These are phyloP conservation scores for Esox lucius DNA, from an alignment of 2,797 vertebrate genomes.

Conservation along the genomic window DNA sequence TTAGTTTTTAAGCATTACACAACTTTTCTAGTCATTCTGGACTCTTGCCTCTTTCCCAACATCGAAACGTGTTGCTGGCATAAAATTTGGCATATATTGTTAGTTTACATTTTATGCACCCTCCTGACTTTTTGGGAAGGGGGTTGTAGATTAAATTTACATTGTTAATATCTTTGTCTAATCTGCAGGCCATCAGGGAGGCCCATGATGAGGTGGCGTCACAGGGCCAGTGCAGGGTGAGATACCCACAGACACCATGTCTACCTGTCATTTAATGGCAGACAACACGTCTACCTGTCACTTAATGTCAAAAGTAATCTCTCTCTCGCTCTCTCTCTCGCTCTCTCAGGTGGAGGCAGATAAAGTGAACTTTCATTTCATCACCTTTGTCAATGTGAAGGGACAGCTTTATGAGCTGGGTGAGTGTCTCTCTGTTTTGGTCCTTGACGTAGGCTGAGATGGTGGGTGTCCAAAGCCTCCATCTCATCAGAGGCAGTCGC, in stretches of 20 bases:
- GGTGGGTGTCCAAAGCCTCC: conserved; percentile 6
- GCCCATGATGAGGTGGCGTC: conserved; percentile 88
- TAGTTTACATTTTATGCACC: too few relatives aligned
- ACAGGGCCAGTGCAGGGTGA: conserved; percentile 92
- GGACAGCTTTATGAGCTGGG: conserved; percentile 91
- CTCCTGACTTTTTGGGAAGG: neutral
- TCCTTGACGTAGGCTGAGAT: neutral
- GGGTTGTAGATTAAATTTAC: neutral
- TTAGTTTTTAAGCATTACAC: too few relatives aligned
- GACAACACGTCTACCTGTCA: neutral
- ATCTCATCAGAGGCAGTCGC: too few relatives aligned
- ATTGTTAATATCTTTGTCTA: neutral
- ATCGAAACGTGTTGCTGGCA: too few relatives aligned
- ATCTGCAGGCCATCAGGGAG: conserved; percentile 81
- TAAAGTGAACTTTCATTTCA: conserved; percentile 93
- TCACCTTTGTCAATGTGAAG: conserved; percentile 88
- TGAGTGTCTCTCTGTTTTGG: conserved; percentile 60
- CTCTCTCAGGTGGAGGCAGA: conserved; percentile 82
- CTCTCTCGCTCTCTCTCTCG: neutral
- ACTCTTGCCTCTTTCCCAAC: too few relatives aligned
- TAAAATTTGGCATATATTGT: too few relatives aligned
- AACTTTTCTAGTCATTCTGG: too few relatives aligned
- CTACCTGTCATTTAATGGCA: neutral
- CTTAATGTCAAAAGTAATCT: neutral
- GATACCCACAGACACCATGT: neutral